phyloP scores from a whole-genome alignment of 2,888 invertebrate genomes.

The Fabriciana adippe region DNA sequence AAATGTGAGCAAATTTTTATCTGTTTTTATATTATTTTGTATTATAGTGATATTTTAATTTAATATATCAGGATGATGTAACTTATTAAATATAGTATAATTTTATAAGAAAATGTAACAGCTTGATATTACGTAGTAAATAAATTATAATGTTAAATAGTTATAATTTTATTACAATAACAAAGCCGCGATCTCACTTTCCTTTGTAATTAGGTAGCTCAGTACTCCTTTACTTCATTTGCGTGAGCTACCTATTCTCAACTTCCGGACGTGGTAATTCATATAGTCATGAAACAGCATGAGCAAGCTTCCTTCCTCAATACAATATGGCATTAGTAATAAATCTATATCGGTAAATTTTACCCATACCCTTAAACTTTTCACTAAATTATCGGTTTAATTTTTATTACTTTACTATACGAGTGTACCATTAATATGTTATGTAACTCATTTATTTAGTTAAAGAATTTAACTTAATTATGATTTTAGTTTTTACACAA shows the following conservation, averaged over 20 bases:
- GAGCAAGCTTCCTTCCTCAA: slow-evolving; percentile 23
- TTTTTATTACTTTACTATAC: too few relatives aligned
- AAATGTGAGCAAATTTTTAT: not conserved
- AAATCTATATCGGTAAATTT: not conserved
- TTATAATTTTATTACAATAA: not conserved
- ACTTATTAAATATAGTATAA: too few relatives aligned
- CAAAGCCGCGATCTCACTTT: slow-evolving; percentile 9
- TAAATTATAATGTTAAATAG: not conserved
- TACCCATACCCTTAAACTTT: too few relatives aligned
- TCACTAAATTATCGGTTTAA: too few relatives aligned
- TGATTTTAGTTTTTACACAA: too few relatives aligned
- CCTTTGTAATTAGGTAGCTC: slow-evolving; percentile 7
- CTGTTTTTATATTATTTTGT: not conserved
- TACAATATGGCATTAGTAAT: not conserved
- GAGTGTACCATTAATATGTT: too few relatives aligned
- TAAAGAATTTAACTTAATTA: too few relatives aligned
- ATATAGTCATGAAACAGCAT: slow-evolving; percentile 22
- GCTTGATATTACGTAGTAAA: not conserved
- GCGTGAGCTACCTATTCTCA: slow-evolving; percentile 25
- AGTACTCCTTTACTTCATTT: slow-evolving; percentile 20
- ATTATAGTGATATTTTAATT: not conserved
- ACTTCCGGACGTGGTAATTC: slow-evolving; percentile 24
- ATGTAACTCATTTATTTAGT: too few relatives aligned
- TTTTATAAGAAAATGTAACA: not conserved
- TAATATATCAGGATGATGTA: too few relatives aligned